Percentiles rank a stretch among this genome's conserved stretches.
phyloP scores from a whole-genome alignment of 1,140 invertebrate genomes.

The Philaenus spumarius region DNA sequence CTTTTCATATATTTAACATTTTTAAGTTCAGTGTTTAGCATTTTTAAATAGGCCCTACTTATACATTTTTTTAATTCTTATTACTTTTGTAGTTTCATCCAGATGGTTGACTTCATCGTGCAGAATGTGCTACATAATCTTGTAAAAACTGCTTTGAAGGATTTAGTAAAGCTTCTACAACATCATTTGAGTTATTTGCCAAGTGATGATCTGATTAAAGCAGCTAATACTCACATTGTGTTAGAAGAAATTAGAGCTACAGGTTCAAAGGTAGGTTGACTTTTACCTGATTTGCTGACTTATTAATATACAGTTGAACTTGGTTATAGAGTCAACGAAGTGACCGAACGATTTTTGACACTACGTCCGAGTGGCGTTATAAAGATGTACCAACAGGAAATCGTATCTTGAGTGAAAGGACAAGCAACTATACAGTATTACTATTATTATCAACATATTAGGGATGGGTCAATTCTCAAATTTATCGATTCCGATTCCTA shows the following conservation, averaged over 20 bases:
- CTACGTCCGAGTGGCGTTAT: too few relatives aligned
- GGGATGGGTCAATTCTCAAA: too few relatives aligned
- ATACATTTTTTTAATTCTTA: too few relatives aligned
- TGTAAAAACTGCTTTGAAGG: conserved; percentile 55
- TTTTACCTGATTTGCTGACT: not conserved
- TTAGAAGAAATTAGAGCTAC: conserved; percentile 27
- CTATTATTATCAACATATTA: not conserved
- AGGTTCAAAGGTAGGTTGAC: conserved; percentile 26
- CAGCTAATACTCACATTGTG: conserved; percentile 22
- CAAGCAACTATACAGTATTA: too few relatives aligned
- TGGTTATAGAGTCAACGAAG: not conserved
- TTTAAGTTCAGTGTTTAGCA: too few relatives aligned
- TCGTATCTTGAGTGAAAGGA: not conserved
- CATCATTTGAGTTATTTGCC: conserved; percentile 53
- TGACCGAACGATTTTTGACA: not conserved
- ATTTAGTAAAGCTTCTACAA: conserved; percentile 50
- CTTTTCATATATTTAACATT: too few relatives aligned
- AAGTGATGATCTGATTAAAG: conserved; percentile 33
- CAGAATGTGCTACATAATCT: conserved; percentile 59
- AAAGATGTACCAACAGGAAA: too few relatives aligned
- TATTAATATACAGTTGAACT: too few relatives aligned
- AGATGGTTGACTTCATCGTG: conserved; percentile 64
- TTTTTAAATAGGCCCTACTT: too few relatives aligned
- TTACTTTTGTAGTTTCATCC: conserved; percentile 56
- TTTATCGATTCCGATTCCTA: too few relatives aligned